Evolutionary conservation across 1,140 invertebrate genomes (phyloP).

Genomic region (Stratiolaelaps scimitus): DNA sequence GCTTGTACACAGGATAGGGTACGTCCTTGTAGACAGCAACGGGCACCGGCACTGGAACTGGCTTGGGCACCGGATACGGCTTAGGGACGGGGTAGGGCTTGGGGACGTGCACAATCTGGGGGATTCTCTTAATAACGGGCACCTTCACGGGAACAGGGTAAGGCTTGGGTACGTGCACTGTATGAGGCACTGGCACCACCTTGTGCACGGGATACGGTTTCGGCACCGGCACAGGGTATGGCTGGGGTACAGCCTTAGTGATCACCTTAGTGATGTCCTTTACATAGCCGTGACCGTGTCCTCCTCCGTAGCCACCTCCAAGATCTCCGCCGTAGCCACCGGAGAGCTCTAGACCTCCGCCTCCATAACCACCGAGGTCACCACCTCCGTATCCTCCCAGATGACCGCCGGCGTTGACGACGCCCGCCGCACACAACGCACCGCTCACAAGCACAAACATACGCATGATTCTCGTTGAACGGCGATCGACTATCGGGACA

Average conservation of each 20-base stretch:
- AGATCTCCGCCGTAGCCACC: not conserved
- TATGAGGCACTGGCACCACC: constrained; percentile 15
- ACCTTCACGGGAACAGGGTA: constrained; percentile 24
- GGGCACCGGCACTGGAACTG: not conserved
- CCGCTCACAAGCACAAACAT: too few species aligned
- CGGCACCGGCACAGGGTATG: constrained; percentile 17
- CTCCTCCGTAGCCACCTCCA: not conserved
- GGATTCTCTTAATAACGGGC: constrained; percentile 20
- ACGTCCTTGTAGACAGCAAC: constrained; percentile 17
- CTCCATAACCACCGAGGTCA: not conserved
- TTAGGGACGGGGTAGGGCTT: constrained; percentile 25
- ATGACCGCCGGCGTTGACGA: too few species aligned
- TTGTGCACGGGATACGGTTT: constrained; percentile 22
- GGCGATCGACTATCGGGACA: too few species aligned
- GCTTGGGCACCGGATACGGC: constrained; percentile 16
- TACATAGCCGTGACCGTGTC: constrained; percentile 2
- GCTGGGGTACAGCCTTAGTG: constrained; percentile 11
- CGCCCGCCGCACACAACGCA: too few species aligned
- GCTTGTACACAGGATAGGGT: constrained; percentile 20
- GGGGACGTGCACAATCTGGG: constrained; percentile 23
- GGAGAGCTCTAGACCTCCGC: too few species aligned
- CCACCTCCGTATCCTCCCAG: not conserved
- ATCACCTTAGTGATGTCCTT: constrained; percentile 26
- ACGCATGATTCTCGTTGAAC: too few species aligned
- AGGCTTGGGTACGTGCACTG: constrained; percentile 14